Conservation (phyloP, 2,113 vertebrate species). For the Rhinichthys klamathensis region DNA sequence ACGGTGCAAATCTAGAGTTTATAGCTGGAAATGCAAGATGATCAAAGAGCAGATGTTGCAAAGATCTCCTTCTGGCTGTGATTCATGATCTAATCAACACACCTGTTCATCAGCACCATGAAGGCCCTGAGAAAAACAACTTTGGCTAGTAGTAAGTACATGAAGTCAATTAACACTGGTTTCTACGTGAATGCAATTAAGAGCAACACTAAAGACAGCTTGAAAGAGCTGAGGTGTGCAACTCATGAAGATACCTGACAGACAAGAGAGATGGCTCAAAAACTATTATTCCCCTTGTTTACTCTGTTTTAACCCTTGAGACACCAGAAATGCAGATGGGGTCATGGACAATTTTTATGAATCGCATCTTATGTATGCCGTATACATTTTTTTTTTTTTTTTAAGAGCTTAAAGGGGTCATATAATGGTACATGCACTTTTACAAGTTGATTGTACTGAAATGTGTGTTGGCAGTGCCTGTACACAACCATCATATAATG, state of each 20-base stretch:
- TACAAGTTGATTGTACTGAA: too few species aligned
- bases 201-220: background rate
- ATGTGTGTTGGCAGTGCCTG: too few species aligned
- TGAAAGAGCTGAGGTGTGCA: background rate
- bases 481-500: too few species aligned
- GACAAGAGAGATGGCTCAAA: background rate
- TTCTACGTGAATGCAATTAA: constrained; percentile 17
- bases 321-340: background rate
- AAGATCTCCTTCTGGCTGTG: background rate
- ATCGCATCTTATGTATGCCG: too few species aligned
- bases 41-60: constrained; percentile 16
- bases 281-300: background rate
- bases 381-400: too few species aligned
- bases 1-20: constrained; percentile 1
- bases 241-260: background rate
- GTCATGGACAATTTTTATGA: background rate
- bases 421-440: too few species aligned
- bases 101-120: constrained; percentile 26
- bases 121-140: background rate
- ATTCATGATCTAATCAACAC: constrained; percentile 37
- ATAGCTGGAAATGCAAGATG: background rate
- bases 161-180: background rate
- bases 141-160: background rate
- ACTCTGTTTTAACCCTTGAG: background rate
- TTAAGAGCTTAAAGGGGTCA: too few species aligned